Conservation (phyloP, 2,113 vertebrate genomes). For the Felis chaus region DNA sequence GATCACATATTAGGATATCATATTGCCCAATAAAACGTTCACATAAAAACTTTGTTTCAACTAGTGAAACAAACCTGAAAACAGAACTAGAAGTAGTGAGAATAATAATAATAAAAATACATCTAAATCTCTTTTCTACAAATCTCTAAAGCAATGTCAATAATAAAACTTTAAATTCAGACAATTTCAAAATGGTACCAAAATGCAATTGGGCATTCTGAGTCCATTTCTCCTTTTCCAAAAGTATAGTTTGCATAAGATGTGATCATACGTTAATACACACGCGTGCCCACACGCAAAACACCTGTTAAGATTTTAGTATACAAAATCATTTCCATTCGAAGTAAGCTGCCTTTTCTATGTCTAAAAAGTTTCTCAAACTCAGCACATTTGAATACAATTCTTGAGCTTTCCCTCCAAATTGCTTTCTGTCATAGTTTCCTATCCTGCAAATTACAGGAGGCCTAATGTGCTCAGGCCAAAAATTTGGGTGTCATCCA, state of each 20-base stretch:
- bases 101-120: neutral
- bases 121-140: conserved; percentile 21
- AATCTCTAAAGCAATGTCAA: conserved; percentile 33
- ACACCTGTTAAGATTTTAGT: neutral
- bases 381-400: neutral
- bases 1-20: conserved; percentile 61
- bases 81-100: conserved; percentile 64
- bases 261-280: neutral
- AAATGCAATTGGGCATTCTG: neutral
- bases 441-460: neutral
- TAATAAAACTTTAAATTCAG: conserved; percentile 39
- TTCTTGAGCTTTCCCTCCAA: neutral
- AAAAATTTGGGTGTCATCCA: neutral
- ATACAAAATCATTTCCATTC: conserved; percentile 4
- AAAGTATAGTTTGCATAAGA: conserved; percentile 27
- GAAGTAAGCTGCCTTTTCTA: neutral
- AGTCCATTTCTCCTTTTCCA: neutral
- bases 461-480: neutral
- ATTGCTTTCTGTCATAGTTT: neutral
- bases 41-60: conserved; percentile 69
- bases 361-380: neutral
- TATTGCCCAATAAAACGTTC: conserved; percentile 65
- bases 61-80: conserved; percentile 61
- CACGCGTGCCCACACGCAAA: neutral
- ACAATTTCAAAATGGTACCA: neutral